Evolutionary conservation across 1,140 invertebrate genomes (phyloP).

Genomic region (Asobara japonica): DNA sequence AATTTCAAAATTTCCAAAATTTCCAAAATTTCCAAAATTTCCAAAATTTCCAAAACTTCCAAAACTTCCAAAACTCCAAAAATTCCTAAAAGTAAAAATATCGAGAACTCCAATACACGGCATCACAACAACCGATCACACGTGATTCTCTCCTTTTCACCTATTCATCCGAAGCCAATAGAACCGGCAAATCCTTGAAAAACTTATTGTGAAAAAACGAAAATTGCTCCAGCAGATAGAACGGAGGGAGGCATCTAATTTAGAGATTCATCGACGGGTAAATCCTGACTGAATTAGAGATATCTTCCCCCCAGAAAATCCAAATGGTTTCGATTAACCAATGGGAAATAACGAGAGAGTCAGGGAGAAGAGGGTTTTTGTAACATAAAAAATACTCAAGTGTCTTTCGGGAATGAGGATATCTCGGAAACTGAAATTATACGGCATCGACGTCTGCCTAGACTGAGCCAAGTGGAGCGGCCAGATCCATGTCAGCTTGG

Average conservation of each 20-base stretch:
- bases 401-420: neutral
- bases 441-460: neutral
- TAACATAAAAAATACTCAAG: neutral
- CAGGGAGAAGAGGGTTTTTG: conserved; percentile 7
- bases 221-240: neutral
- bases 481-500: neutral
- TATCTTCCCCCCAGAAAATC: conserved; percentile 65
- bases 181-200: no score
- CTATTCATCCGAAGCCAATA: no score
- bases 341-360: conserved; percentile 28
- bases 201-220: neutral
- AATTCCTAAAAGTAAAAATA: no score
- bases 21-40: no score
- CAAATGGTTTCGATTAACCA: conserved; percentile 53
- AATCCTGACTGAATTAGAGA: conserved; percentile 70
- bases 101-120: no score
- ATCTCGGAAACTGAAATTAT: neutral
- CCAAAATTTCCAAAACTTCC: no score
- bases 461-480: neutral
- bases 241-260: conserved; percentile 63
- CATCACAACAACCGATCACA: no score
- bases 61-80: no score
- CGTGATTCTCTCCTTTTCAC: no score
- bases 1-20: neutral
- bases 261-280: conserved; percentile 69